phyloP scores from a whole-genome alignment of 1,140 invertebrate genomes.

The Orchestia grillus region DNA sequence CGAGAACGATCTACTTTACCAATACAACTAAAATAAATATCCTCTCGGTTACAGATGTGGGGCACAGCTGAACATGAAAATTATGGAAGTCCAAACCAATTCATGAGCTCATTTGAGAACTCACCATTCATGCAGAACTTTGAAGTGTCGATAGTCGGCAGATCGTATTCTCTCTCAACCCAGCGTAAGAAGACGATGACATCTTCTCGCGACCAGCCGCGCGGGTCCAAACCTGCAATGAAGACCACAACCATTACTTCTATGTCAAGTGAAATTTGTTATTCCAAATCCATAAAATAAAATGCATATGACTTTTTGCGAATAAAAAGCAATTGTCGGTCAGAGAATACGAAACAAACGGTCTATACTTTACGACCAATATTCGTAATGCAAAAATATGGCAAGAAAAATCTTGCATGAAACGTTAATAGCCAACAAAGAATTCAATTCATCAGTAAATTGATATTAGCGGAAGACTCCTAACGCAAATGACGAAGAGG shows the following conservation, averaged over 20 bases:
- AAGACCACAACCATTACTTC: neutral
- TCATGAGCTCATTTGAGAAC: constrained; percentile 57
- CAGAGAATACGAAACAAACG: neutral
- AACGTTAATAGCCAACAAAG: too few relatives aligned
- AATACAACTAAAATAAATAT: neutral
- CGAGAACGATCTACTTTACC: neutral
- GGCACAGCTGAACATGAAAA: neutral
- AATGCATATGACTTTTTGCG: neutral
- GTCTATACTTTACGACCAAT: neutral
- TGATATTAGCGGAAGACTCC: too few relatives aligned
- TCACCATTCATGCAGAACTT: constrained; percentile 97
- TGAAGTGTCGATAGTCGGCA: constrained; percentile 91
- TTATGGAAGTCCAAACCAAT: neutral
- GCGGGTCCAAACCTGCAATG: constrained; percentile 83
- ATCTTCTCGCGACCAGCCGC: constrained; percentile 91
- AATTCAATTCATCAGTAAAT: too few relatives aligned
- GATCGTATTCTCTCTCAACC: constrained; percentile 92
- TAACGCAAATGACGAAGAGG: too few relatives aligned
- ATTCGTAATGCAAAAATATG: neutral
- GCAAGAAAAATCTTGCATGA: neutral
- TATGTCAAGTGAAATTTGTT: neutral
- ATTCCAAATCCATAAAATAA: neutral
- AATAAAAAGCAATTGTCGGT: neutral
- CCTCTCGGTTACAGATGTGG: neutral
- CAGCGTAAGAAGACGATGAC: constrained; percentile 89